phyloP scores from a whole-genome alignment of 2,888 invertebrate genomes.

The Cybosia mesomella region DNA sequence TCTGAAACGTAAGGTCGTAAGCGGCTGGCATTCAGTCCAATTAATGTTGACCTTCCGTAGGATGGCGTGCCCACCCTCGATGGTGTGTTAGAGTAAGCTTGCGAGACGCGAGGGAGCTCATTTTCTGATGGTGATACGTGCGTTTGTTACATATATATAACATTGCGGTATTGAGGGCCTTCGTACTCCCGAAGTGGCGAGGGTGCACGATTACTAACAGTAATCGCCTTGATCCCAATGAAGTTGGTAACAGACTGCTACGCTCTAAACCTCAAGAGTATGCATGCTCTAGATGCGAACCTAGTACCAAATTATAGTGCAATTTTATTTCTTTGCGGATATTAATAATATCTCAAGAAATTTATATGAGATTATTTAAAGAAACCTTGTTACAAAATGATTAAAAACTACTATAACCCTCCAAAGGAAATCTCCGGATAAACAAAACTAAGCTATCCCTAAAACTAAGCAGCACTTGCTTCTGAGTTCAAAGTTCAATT shows the following conservation, averaged over 20 bases:
- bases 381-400: too few species aligned
- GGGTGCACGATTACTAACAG: slow-evolving; percentile 80
- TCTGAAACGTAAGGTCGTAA: slow-evolving; percentile 75
- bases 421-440: too few species aligned
- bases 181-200: slow-evolving; percentile 70
- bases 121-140: slow-evolving; percentile 54
- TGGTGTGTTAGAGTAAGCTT: slow-evolving; percentile 39
- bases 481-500: too few species aligned
- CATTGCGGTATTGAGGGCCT: slow-evolving; percentile 64
- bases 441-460: not conserved
- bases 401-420: too few species aligned
- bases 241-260: slow-evolving; percentile 78
- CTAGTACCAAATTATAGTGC: too few species aligned
- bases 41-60: slow-evolving; percentile 45
- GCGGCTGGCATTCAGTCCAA: slow-evolving; percentile 48
- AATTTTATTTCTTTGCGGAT: too few species aligned
- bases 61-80: slow-evolving; percentile 62
- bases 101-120: slow-evolving; percentile 58
- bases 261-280: slow-evolving; percentile 55
- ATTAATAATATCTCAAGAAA: too few species aligned
- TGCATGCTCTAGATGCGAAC: slow-evolving; percentile 27
- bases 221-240: slow-evolving; percentile 84
- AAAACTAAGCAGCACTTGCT: too few species aligned
- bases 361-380: too few species aligned
- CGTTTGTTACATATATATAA: slow-evolving; percentile 63